phyloP scores from a whole-genome alignment of 1,140 invertebrate species.

The Penaeus japonicus region DNA sequence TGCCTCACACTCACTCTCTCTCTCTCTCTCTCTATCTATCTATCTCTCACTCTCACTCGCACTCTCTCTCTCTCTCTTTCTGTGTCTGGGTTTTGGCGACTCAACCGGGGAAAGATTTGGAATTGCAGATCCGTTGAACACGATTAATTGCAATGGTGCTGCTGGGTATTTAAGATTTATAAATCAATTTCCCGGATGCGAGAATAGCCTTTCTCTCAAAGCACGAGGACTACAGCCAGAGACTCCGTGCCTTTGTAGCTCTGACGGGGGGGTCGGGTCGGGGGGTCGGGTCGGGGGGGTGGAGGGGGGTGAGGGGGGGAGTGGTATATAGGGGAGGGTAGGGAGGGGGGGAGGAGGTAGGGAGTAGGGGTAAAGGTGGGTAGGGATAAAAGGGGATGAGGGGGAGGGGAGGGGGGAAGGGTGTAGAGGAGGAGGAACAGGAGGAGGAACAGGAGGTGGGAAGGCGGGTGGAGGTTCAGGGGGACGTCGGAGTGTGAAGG shows the following conservation, averaged over 20 bases:
- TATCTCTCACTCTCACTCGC: too few species aligned
- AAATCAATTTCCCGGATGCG: conserved; percentile 39
- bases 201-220: conserved; percentile 38
- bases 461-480: too few species aligned
- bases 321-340: background rate
- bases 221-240: background rate
- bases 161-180: conserved; percentile 51
- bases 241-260: conserved; percentile 36
- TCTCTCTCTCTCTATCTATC: too few species aligned
- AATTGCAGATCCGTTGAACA: conserved; percentile 40
- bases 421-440: too few species aligned
- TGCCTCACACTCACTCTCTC: too few species aligned
- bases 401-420: too few species aligned
- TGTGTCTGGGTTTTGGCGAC: background rate
- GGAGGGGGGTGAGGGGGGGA: conserved; percentile 16
- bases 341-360: background rate
- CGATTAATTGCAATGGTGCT: conserved; percentile 46
- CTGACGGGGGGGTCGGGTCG: background rate
- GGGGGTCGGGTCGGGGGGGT: background rate
- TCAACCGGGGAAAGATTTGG: conserved; percentile 24
- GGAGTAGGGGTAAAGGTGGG: background rate
- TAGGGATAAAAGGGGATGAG: background rate
- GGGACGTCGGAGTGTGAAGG: background rate
- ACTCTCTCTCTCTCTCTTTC: background rate
- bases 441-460: too few species aligned